Evolutionary conservation across 2,888 invertebrate genomes (phyloP), one percentile per base, ranked within the genome.

Genomic region (Mimachlamys varia): DNA sequence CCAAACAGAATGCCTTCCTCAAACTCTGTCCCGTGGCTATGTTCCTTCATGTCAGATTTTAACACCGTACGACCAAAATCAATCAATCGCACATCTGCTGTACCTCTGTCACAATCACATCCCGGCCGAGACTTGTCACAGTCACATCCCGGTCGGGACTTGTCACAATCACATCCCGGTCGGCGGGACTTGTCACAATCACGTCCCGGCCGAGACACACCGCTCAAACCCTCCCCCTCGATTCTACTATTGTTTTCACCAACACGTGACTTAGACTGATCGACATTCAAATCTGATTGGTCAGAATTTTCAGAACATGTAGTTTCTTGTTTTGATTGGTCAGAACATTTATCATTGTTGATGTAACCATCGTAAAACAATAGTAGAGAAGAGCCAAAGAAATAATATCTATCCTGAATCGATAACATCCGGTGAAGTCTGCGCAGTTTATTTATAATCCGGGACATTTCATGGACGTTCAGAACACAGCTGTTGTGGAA

Each of bases 1-100:
- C 91, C 91, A 88, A 88, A 89, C 15, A 88, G 44, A 58, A 91
- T 44, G 4, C 89, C 91, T 50, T 88, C 88, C 33, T 76, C 76
- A 12, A 76, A 76, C 15, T 91, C 88, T 17, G 62, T 33, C 17
- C 88, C 37, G 0, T 88, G 19, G 3, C 87, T 87, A 33, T 76
- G 76, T n/a, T 88, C 88, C 19, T 53, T 62, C 49, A 88, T 89
- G 37, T 38, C 50, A 0, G 44, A 44, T 50, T 38, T 62, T 12
- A 27, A 88, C 27, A 90, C 88, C 3, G 98, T 98, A 97, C 99
- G 99, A 91, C 99, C 99, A 97, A 99, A 99, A 97, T 99, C 99
- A 94, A 99, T 99, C 97, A 99, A 98, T 94, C 99, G 98, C 90
- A 99, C 98, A 96, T 99, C 98, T 2, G 96, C 95, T 97, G 89